Evolutionary conservation across 1,140 invertebrate species (phyloP), one percentile per base, ranked within the genome.

Genomic region (Diorhabda sublineata): DNA sequence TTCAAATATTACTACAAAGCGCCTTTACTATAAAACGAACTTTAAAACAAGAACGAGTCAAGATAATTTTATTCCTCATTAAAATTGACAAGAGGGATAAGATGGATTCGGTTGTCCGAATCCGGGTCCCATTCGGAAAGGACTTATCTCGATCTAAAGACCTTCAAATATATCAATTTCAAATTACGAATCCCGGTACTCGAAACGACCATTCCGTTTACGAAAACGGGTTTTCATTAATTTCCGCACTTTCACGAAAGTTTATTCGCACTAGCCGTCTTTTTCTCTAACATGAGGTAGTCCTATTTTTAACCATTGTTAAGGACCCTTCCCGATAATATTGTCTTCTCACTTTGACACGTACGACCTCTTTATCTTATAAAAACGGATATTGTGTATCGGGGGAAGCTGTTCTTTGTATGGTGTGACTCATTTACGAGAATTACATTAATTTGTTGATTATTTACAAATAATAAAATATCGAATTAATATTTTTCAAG

Each of bases 11-110:
- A 26, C 26, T 26, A 26, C 26, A 26, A 26, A 26, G 26, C 26
- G 26, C 26, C 26, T 26, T 26, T 26, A 26, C 26, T 26, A 26
- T 26, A 26, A 26, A 26, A 26, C 26, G 47, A 8, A 52, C n/a
- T 52, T 52, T 8, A 52, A 52, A 52, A 52, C 47, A 43, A 62
- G 61, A 62, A 62, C 61, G 44, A 62, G 61, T 62, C 61, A 5
- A 44, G 61, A 62, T 62, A 62, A 62, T 62, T 62, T 62, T 62
- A 62, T 62, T 62, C 61, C 61, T 62, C 61, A 62, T 62, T 62
- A 62, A 62, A 62, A 62, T 62, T 62, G 61, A 62, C 61, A 62
- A 62, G 61, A 62, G 45, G 43, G 61, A 43, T 62, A 62, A 62
- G 61, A 62, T 47, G 61, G 43, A 62, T 62, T 44, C 61, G 61